Conservation (phyloP, 1,140 invertebrate genomes). For the Aporrectodea caliginosa region DNA sequence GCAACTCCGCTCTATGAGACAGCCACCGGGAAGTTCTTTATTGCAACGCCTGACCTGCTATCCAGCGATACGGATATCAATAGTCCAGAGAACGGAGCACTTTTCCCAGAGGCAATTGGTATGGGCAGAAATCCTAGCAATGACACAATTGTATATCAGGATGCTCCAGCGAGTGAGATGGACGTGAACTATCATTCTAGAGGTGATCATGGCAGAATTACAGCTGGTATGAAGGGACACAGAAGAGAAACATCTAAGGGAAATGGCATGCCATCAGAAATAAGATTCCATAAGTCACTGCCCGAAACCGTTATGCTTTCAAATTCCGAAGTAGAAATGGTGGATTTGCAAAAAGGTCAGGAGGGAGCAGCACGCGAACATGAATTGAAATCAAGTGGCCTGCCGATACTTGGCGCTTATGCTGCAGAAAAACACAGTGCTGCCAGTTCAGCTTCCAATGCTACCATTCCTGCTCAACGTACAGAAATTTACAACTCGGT, state of each 20-base stretch:
- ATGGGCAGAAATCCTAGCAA: background rate
- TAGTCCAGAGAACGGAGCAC: background rate
- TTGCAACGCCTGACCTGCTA: background rate
- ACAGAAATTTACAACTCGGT: too few species aligned
- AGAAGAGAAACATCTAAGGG: background rate
- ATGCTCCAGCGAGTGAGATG: background rate
- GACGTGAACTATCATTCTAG: background rate
- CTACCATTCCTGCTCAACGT: too few species aligned
- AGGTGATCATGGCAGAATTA: background rate
- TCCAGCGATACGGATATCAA: background rate
- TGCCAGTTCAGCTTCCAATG: too few species aligned
- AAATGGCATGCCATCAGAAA: background rate
- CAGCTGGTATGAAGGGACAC: background rate
- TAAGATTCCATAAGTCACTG: background rate
- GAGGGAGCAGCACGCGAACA: too few species aligned
- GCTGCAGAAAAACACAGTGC: too few species aligned
- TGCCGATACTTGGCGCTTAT: too few species aligned
- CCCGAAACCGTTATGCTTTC: background rate
- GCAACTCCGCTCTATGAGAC: background rate
- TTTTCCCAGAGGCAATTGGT: background rate
- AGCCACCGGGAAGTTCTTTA: background rate
- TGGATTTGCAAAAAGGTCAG: background rate
- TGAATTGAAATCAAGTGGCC: too few species aligned
- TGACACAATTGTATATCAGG: background rate
- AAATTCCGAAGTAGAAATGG: background rate